Conservation (phyloP, 1,140 invertebrate genomes). For the Lasioglossum baleicum region DNA sequence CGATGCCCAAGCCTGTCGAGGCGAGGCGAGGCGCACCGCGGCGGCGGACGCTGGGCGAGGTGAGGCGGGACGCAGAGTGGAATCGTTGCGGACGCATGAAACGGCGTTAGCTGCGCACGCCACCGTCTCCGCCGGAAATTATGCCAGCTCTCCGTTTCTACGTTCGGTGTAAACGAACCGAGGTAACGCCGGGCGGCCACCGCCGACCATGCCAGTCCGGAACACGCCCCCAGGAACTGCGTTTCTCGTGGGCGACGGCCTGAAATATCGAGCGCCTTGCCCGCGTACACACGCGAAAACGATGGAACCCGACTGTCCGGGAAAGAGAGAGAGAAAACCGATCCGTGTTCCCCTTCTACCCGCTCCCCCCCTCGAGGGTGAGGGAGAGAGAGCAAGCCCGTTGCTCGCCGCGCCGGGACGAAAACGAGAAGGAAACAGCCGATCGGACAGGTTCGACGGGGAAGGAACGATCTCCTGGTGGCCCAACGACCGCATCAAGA, state of each 20-base stretch:
- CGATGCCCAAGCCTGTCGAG: no score
- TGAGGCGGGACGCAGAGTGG: background rate
- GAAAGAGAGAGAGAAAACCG: conserved; percentile 48
- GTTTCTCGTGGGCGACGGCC: conserved; percentile 65
- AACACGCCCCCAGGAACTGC: conserved; percentile 66
- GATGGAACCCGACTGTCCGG: conserved; percentile 63
- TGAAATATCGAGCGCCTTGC: conserved; percentile 70
- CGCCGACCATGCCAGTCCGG: conserved; percentile 53
- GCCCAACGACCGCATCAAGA: background rate
- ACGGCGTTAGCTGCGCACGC: conserved; percentile 47
- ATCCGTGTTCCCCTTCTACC: no score
- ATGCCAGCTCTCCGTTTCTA: conserved; percentile 64
- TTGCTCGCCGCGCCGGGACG: conserved; percentile 2
- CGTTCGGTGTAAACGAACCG: conserved; percentile 64
- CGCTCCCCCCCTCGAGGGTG: background rate
- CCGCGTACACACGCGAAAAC: conserved; percentile 63
- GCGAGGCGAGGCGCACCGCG: no score
- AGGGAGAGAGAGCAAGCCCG: no score
- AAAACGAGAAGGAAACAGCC: conserved; percentile 39
- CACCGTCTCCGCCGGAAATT: conserved; percentile 63
- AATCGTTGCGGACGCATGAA: conserved; percentile 45
- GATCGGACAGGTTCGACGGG: conserved; percentile 25
- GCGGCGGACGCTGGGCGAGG: background rate
- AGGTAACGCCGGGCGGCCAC: conserved; percentile 48
- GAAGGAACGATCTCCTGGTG: conserved; percentile 15